Evolutionary conservation across 2,113 vertebrate species (phyloP), one percentile per base, ranked within the genome.

Genomic region (Scolopax mira): DNA sequence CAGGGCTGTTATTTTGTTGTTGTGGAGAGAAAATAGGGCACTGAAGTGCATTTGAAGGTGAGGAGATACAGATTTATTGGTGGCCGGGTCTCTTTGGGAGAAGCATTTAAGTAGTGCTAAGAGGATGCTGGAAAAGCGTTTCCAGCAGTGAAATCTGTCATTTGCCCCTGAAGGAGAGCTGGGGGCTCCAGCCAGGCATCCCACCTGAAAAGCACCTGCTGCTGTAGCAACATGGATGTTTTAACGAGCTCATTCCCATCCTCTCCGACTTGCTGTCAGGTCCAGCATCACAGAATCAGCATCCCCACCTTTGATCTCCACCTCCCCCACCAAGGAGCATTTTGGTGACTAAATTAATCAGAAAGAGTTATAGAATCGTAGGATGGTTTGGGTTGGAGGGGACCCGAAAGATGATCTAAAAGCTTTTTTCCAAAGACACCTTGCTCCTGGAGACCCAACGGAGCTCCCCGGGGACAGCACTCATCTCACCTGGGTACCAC

Each of bases 11-110:
- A 10, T 88, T 88, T 85, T 88, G 62, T 77, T 92, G 67, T 85
- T 86, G 66, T 72, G 62, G 28, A 83, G 58, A 42, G 88, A 88
- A 97, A 95, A 85, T 49, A 82, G 82, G 71, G 55, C 90, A 73
- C 41, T 0, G 7, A 83, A 73, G 64, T 64, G 79, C 2, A 0
- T 89, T 86, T 93, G 88, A 89, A 89, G 64, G 89, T 89, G 93
- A 95, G 80, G 60, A 62, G 84, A 21, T 90, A 41, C 11, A 58
- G 91, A 90, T 86, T 95, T 92, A 90, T 85, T 55, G 85, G 88
- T 93, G 66, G 42, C 8, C 18, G 6, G 48, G 71, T 91, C 92
- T 85, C 74, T 82, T 31, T 92, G 90, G 71, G 88, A 82, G 71
- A 81, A 10, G 33, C 30, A n/a, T 88, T 85, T 65, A 64, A 85